Base-by-base conservation (phyloP, 1,140 invertebrate genomes). In the Drosophila pectinifera region DNA sequence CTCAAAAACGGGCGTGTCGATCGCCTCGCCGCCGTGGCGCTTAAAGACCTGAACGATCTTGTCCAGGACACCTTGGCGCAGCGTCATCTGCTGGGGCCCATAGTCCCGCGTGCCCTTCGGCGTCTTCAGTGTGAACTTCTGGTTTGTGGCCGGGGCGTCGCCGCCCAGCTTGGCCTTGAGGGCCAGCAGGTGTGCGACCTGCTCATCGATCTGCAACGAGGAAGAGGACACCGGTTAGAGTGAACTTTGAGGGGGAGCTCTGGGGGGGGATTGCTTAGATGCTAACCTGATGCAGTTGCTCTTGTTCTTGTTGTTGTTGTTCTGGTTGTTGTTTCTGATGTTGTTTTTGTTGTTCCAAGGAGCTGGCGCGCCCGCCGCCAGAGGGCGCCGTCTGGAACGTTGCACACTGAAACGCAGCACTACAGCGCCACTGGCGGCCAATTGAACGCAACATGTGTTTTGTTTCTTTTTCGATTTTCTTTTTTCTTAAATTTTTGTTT, bases 1-100 rank as follows among this genome's bases (percentile, higher is more conserved):
- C 93, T 99, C 99, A 94, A 99, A 99, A 14, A 99, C 97, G 59
- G 99, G 99, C 43, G 99, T 99, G 90, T 99, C 99, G 91, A 99
- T 99, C 16, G 98, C 97, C 91, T 98, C 97, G 48, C 98, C 99
- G n/a, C 99, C 99, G 92, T 99, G 98, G 57, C 95, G 96, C 93
- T 99, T 98, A 90, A 99, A 99, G 64, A 98, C 96, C 36, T 95
- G 91, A 11, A 97, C 94, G 78, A 99, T 97, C 93, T 97, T 98
- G 56, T 96, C 94, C 54, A 99, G 94, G 1, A 99, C 98, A 75
- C 95, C 94, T 81, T 98, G 95, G 11, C 99, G 94, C 55, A 99
- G 93, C 1, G 97, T 95, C 98, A 99, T 99, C 93, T 99, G 98
- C 80, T 96, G 94, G 0, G 99, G 98, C 63, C 95, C 95, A 93